Base-by-base conservation (phyloP, 2,888 invertebrate genomes). In the Smittia sp. region DNA sequence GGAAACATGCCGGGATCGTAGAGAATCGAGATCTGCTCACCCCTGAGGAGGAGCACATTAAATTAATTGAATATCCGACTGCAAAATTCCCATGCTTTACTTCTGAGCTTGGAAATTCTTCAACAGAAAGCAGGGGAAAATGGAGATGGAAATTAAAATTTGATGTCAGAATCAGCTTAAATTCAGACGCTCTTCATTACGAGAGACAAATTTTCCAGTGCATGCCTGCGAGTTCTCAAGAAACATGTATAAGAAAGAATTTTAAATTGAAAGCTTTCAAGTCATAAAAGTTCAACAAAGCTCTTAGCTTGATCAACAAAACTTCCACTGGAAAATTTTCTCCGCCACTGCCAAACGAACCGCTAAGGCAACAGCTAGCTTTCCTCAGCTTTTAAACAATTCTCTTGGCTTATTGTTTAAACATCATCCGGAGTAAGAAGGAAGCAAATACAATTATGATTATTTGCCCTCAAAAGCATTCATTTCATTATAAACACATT, bases 1-100 rank as follows among this genome's bases (percentile, higher is more conserved):
- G 90, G 90, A 78, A 90, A 90, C 0, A 81, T 80, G 0, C 90
- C 92, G 0, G 91, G 91, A 79, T 91, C 91, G 79, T 92, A 92
- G 74, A 92, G 81, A 73, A 92, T 90, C 0, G 86, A 82, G 3
- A 92, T 85, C 74, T 85, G 79, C 22, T 89, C 85, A 0, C 92
- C 92, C 11, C 86, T 82, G 7, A 68, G 46, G 46, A 54, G 25
- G 18, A 11, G 46, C 69, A n/a, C 69, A 70, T 70, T 70, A 70
- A 22, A 52, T 25, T 70, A 70, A 70, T 70, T 70, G 69, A 70
- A 70, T 70, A 52, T 22, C n/a, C 54, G 15, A 46, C 46, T 46
- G 46, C 11, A n/a, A 13, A n/a, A n/a, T 46, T 46, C 15, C 4
- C 46, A 11, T n/a, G 13, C 46, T 46, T 46, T 15, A 3, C 13